Percentiles rank a stretch among this genome's conserved stretches.
Conservation (phyloP, 2,797 vertebrate genomes). For the Brachymystax lenok region DNA sequence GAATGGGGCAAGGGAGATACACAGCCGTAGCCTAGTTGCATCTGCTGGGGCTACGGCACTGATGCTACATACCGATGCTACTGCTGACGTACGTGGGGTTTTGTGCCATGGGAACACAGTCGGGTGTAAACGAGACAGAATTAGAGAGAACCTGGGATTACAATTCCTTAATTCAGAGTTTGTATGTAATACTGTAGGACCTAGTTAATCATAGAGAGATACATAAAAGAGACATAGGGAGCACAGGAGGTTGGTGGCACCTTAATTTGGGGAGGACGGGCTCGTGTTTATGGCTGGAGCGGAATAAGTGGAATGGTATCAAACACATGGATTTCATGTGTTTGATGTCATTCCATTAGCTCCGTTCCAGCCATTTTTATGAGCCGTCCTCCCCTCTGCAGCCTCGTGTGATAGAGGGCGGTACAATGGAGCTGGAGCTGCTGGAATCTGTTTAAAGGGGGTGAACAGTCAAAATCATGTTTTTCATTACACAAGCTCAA, state of each 20-base stretch:
- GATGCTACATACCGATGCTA: slow-evolving; percentile 23
- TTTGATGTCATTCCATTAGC: too few species aligned
- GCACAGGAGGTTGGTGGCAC: too few species aligned
- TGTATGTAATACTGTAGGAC: background rate
- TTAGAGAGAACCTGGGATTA: too few species aligned
- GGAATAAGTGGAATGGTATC: too few species aligned
- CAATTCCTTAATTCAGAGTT: background rate
- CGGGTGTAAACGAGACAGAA: too few species aligned
- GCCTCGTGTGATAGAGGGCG: background rate
- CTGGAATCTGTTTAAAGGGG: background rate
- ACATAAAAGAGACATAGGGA: background rate
- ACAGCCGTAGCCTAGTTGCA: slow-evolving; percentile 7
- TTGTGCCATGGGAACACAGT: background rate
- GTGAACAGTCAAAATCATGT: too few species aligned
- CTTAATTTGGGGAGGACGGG: too few species aligned
- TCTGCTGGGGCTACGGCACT: slow-evolving; percentile 30
- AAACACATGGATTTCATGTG: too few species aligned
- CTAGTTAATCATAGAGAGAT: background rate
- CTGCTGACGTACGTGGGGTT: slow-evolving; percentile 4
- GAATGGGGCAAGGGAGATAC: slow-evolving; percentile 53
- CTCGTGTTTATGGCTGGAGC: too few species aligned
- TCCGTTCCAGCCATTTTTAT: too few species aligned
- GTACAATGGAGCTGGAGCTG: background rate
- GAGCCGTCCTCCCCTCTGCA: too few species aligned
- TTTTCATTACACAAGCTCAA: too few species aligned